Conservation (phyloP, 2,113 vertebrate species). For the Pipa parva region DNA sequence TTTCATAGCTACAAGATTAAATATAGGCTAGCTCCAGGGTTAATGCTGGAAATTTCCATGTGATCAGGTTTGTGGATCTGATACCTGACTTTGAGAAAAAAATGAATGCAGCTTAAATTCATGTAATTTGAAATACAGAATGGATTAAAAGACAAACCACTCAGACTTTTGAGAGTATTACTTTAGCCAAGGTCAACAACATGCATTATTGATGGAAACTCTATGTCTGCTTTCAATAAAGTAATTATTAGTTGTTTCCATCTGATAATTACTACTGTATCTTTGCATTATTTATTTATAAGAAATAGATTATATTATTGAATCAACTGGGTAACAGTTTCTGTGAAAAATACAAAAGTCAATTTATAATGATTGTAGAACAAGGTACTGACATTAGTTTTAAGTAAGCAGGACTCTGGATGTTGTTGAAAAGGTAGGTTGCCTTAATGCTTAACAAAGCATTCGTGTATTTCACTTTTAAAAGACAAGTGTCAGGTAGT, state of each 20-base stretch:
- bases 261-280: slow-evolving; percentile 20
- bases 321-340: not conserved
- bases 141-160: slow-evolving; percentile 33
- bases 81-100: slow-evolving; percentile 18
- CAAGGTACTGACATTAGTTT: too few species aligned
- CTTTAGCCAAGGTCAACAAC: slow-evolving; percentile 40
- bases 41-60: too few species aligned
- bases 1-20: slow-evolving; percentile 45
- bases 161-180: not conserved
- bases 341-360: too few species aligned
- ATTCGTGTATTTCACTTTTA: too few species aligned
- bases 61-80: too few species aligned
- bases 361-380: too few species aligned
- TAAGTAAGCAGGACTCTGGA: too few species aligned
- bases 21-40: too few species aligned
- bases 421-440: too few species aligned
- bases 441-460: too few species aligned
- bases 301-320: slow-evolving; percentile 13
- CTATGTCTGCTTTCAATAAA: slow-evolving; percentile 17
- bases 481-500: too few species aligned
- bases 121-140: slow-evolving; percentile 43
- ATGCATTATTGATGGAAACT: slow-evolving; percentile 43
- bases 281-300: slow-evolving; percentile 19
- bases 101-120: slow-evolving; percentile 32
- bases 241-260: slow-evolving; percentile 39